Conservation (phyloP, 2,113 vertebrate species). For the Raja brachyura region DNA sequence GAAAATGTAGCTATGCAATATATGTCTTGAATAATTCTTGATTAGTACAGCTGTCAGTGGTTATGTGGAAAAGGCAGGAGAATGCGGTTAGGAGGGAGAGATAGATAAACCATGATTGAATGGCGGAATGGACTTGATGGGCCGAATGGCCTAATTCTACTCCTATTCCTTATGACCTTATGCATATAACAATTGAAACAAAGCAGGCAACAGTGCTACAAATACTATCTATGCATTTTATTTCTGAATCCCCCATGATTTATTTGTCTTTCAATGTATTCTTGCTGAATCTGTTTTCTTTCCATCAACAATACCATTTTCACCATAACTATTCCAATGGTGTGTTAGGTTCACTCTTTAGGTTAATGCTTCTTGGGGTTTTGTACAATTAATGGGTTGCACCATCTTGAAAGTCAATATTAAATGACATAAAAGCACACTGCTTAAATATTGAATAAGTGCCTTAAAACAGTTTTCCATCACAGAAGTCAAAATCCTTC, state of each 20-base stretch:
- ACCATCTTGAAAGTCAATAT: background rate
- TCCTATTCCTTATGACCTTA: no score
- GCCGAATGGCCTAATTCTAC: no score
- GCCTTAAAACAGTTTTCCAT: background rate
- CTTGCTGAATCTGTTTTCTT: background rate
- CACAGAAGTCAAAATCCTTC: background rate
- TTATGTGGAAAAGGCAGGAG: no score
- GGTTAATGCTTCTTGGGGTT: background rate
- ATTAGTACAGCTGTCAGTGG: no score
- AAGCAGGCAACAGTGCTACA: background rate
- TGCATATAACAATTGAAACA: background rate
- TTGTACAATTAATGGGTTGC: background rate
- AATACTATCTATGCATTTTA: background rate
- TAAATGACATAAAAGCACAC: background rate
- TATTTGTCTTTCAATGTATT: background rate
- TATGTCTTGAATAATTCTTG: background rate
- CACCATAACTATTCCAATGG: background rate
- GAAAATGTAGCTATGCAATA: background rate
- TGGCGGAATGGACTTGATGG: no score
- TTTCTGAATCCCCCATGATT: background rate
- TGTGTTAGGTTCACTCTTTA: background rate
- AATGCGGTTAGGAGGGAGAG: no score
- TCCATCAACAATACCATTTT: background rate
- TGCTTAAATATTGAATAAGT: slow-evolving; percentile 4
- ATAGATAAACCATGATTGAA: no score